Base-by-base conservation (phyloP, 1,140 invertebrate species). In the Neodiprion pinetum region DNA sequence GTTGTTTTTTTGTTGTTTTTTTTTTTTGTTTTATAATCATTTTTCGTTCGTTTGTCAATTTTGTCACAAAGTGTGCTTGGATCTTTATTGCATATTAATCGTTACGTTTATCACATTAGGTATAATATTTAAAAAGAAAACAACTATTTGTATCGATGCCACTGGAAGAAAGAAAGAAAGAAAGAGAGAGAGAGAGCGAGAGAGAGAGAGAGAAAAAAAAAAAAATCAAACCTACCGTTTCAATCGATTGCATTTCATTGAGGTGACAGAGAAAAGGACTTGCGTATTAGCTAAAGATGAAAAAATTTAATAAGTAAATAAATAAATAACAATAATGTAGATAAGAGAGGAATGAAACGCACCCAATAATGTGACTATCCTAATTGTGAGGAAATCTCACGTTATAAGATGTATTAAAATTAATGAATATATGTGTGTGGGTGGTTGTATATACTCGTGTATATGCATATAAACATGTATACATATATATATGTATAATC, bases 151-250 rank as follows among this genome's bases (percentile, higher is more conserved):
- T 49, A 61, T 53, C n/a, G 11, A 61, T 40, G 28, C n/a, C n/a
- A 67, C 12, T 53, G 21, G 12, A 75, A 49, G 71, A 71, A 28
- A 65, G 68, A 72, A 77, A 77, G 49, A 75, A 67, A 72, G 23
- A 75, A 14, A 77, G 21, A 74, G 49, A 53, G 40, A 72, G 66
- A 49, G 23, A 23, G 21, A 53, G 48, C 67, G 40, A 74, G 48
- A 72, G 72, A 71, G n/a, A n/a, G n/a, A n/a, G n/a, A n/a, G n/a
- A n/a, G n/a, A n/a, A n/a, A n/a, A 66, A 70, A 61, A 74, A 50
- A 17, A 79, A 23, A 72, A 72, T 72, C 48, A 47, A n/a, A 71
- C 4, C n/a, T 40, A 48, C 4, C 1, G 2, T n/a, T 40, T 48
- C 49, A 9, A 40, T 61, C 1, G 28, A 17, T 3, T 65, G 17